Conservation (phyloP, 2,113 vertebrate species). For the Rafetus swinhoei region DNA sequence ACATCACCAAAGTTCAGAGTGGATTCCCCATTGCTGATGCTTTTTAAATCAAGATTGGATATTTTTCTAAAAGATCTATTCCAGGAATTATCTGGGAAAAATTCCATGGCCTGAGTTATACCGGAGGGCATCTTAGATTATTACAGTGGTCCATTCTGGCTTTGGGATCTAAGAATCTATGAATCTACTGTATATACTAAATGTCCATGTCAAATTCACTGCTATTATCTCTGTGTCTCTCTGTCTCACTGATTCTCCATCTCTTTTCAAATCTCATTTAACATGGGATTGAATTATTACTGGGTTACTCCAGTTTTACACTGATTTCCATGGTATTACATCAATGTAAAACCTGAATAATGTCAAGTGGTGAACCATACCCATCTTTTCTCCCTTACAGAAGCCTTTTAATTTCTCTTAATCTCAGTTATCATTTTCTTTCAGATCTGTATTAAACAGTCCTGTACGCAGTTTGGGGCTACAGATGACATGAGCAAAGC, state of each 20-base stretch:
- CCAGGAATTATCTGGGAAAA: not conserved
- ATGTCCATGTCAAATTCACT: not conserved
- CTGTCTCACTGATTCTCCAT: not conserved
- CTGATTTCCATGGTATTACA: not conserved
- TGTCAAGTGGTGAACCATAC: not conserved
- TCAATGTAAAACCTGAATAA: not conserved
- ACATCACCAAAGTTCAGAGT: not conserved
- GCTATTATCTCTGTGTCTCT: not conserved
- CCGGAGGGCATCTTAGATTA: not conserved
- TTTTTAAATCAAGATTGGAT: not conserved
- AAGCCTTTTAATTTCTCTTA: fast-evolving
- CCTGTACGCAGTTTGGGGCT: not conserved
- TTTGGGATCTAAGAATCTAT: not conserved
- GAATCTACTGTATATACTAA: not conserved
- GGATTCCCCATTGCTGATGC: not conserved
- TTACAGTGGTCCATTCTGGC: not conserved
- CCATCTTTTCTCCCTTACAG: not conserved
- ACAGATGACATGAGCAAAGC: fast-evolving
- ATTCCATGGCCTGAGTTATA: not conserved
- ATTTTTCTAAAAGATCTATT: not conserved
- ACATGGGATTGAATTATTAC: not conserved
- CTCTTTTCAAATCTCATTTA: not conserved
- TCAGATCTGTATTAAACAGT: not conserved
- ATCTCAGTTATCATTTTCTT: fast-evolving
- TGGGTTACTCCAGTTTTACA: not conserved